Conservation (phyloP, 1,140 invertebrate genomes). For the Luehdorfia chinensis region DNA sequence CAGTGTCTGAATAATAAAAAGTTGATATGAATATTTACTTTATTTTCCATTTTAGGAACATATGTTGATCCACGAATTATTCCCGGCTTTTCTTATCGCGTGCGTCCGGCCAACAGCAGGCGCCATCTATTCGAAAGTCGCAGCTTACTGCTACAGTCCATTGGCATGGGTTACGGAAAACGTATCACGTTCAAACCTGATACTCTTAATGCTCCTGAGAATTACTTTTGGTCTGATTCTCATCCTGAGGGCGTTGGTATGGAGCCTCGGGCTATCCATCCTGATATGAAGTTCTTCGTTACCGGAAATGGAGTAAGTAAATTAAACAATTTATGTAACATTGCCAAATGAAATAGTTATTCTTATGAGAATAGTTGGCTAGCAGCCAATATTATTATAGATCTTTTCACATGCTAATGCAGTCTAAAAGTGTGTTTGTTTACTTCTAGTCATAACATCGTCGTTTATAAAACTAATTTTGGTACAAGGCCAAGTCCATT, state of each 20-base stretch:
- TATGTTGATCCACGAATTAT: conserved; percentile 85
- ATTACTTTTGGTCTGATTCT: conserved; percentile 89
- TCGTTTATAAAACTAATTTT: conserved; percentile 21
- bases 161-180: conserved; percentile 88
- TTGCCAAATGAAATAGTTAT: not conserved
- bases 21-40: not conserved
- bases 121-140: conserved; percentile 81
- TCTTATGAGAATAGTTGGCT: not conserved
- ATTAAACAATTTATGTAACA: conserved; percentile 4
- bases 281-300: conserved; percentile 82
- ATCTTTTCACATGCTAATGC: not conserved
- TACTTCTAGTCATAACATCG: conserved; percentile 10
- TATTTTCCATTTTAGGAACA: conserved; percentile 82
- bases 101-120: conserved; percentile 80
- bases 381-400: conserved; percentile 5
- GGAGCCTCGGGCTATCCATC: conserved; percentile 80
- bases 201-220: conserved; percentile 80
- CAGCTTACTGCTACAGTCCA: conserved; percentile 80
- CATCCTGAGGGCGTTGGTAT: conserved; percentile 85
- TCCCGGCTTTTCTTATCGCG: conserved; percentile 85
- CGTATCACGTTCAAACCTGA: conserved; percentile 85
- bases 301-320: conserved; percentile 74
- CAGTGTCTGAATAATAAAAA: no score
- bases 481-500: conserved; percentile 38
- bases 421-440: conserved; percentile 20